Evolutionary conservation across 2,797 vertebrate species (phyloP), one percentile per base, ranked within the genome.

Genomic region (Anabas testudineus): DNA sequence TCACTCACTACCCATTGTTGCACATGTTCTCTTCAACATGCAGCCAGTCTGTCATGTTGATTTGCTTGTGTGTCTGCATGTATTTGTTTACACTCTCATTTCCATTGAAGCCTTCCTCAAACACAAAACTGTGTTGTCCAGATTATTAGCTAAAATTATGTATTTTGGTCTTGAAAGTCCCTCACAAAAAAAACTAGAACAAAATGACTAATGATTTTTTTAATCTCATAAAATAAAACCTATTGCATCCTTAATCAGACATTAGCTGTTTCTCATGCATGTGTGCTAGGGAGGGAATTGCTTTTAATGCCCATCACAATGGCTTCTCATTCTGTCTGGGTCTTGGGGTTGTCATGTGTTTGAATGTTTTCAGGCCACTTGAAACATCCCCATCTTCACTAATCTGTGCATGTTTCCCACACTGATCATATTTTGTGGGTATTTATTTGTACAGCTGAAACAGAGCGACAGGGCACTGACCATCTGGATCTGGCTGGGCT

Each of bases 401-500:
- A 0, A 56, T 71, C 39, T 59, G 28, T n/a, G 49, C 54, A 49
- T 7, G 10, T 74, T 72, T 71, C 19, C 16, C n/a, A 45, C 59
- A 22, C 32, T 8, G 46, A 75, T 49, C 49, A 39, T 71, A 46
- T 24, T 80, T n/a, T 79, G 56, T 59, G 47, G 47, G 37, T 60
- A 39, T 87, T 76, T 88, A 80, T 91, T 87, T 92, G 86, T 69
- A 32, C 88, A 98, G 97, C 97, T 76, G 97, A 99, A 87, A 96
- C 96, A 0, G 97, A 99, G 74, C 94, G 91, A 53, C 95, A 93
- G 52, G 96, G 94, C 64, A 92, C 95, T 0, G 97, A 99, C 59
- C 96, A 96, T 76, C 90, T 98, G 74, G 97, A 97, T 88, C 90
- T 98, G 78, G 95, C 96, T 2, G 95, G 96, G 14, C 67, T 96